Percentiles rank a stretch among this genome's conserved stretches.
Evolutionary conservation across 1,140 invertebrate species (phyloP).

Genomic region (Lepidurus apus): DNA sequence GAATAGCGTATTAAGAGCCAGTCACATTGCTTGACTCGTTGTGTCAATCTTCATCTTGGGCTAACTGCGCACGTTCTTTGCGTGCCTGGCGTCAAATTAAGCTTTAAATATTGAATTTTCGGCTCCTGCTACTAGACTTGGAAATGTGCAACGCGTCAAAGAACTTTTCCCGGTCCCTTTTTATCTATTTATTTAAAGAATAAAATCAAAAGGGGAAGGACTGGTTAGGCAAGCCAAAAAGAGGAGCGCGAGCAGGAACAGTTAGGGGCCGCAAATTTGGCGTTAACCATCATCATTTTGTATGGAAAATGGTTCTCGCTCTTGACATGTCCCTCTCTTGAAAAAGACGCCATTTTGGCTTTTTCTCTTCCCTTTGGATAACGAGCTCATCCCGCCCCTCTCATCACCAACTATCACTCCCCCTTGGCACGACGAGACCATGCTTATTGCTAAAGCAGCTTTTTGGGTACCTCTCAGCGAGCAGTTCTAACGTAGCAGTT

Average conservation of each 20-base stretch:
- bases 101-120: constrained; percentile 15
- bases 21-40: constrained; percentile 6
- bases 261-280: not conserved
- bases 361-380: constrained; percentile 12
- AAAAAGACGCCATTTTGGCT: constrained; percentile 18
- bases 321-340: constrained; percentile 17
- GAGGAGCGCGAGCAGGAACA: not conserved
- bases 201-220: no score
- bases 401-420: constrained; percentile 18
- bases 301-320: constrained; percentile 19
- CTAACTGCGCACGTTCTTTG: not conserved
- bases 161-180: no score
- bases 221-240: not conserved
- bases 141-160: not conserved
- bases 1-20: constrained; percentile 5
- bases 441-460: not conserved
- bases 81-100: constrained; percentile 14
- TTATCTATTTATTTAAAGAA: no score
- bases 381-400: constrained; percentile 16
- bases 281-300: constrained; percentile 14
- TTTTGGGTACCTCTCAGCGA: not conserved
- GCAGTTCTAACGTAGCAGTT: not conserved
- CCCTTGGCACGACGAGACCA: constrained; percentile 13
- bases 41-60: not conserved
- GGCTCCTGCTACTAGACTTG: not conserved